Percentiles rank a stretch among this genome's conserved stretches.
phyloP scores from a whole-genome alignment of 2,797 vertebrate genomes.

The Esox masquinongy region DNA sequence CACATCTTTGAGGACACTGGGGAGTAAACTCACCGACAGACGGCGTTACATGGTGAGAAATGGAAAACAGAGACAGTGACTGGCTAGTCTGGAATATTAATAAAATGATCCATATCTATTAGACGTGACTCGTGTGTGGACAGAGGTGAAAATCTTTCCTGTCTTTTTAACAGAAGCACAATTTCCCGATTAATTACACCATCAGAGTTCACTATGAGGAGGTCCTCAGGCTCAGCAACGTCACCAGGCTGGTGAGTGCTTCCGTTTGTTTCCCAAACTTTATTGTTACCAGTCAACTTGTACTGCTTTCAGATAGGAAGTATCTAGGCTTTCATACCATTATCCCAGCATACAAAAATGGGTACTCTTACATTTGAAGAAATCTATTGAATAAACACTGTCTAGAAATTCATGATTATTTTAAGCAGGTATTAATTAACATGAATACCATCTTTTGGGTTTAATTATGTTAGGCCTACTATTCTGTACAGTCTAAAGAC shows the following conservation, averaged over 20 bases:
- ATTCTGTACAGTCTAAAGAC: too few species aligned
- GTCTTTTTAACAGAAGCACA: conserved; percentile 60
- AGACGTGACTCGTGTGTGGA: not conserved
- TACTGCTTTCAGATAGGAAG: not conserved
- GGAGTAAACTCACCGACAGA: conserved; percentile 6
- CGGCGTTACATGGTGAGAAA: conserved; percentile 18
- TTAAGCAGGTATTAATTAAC: too few species aligned
- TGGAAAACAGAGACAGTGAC: not conserved
- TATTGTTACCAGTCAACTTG: not conserved
- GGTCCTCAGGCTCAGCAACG: conserved; percentile 62
- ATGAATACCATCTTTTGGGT: too few species aligned
- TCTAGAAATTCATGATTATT: too few species aligned
- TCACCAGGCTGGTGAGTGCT: conserved; percentile 25
- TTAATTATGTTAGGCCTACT: too few species aligned
- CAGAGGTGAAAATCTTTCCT: not conserved
- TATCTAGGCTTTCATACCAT: not conserved
- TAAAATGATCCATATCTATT: not conserved
- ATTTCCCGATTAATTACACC: conserved; percentile 73
- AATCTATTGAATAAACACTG: too few species aligned
- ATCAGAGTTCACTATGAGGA: conserved; percentile 67
- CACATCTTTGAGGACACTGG: conserved; percentile 22
- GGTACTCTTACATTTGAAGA: not conserved
- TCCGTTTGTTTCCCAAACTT: not conserved
- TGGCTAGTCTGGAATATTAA: not conserved
- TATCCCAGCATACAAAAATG: not conserved